Evolutionary conservation across 2,113 vertebrate species (phyloP), one percentile per base, ranked within the genome.

Genomic region (Phoenicopterus ruber): DNA sequence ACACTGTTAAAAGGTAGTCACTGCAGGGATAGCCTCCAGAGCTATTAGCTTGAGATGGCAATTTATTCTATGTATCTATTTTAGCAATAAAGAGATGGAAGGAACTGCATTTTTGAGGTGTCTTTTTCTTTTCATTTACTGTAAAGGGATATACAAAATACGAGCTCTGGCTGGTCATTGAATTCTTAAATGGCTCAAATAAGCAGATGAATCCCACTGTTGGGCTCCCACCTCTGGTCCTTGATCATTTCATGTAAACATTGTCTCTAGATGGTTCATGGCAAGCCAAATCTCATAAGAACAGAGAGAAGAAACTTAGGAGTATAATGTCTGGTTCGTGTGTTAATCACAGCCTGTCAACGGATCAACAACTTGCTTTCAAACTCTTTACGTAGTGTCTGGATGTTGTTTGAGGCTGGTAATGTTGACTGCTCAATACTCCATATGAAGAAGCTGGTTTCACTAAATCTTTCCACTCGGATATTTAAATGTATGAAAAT

Each of bases 401-500:
- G 24, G 46, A 10, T 40, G 18, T 32, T 66, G 47, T 44, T 40
- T 59, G 18, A 32, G 7, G 11, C 74, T 44, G 65, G 14, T 71
- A 21, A 25, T 36, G 8, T 63, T 61, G 34, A 18, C 22, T 84
- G 26, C 42, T 82, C 38, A 31, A 15, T 28, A 12, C 6, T 87
- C 38, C 24, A 8, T 15, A 17, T 0, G 15, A 67, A 94, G 21
- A 47, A 93, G 52, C 49, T 89, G 65, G 14, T 55, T 69, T 63
- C 69, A 65, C 65, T 72, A 5, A 34, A 26, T 76, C 32, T 82
- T 96, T 90, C 86, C 73, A 63, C 18, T 18, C 61, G 66, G 84
- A 87, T 93, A 82, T 89, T 94, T 67, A 89, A 93, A 93, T 76
- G 16, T 54, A 40, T 83, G 58, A 44, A 67, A 76, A 94, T 89